Conservation (phyloP, 2,888 invertebrate genomes). For the Drosophila meridionalis region DNA sequence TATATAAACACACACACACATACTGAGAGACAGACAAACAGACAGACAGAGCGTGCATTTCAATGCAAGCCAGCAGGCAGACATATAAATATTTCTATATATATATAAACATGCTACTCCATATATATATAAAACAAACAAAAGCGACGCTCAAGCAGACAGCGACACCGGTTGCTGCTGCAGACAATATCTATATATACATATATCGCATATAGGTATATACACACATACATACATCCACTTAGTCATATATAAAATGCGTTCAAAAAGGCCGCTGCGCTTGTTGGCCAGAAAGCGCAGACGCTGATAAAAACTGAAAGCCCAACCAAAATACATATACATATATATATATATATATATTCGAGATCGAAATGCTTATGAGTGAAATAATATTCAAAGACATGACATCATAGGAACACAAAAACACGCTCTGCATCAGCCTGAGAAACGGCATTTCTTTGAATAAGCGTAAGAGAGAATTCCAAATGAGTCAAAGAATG, state of each 20-base stretch:
- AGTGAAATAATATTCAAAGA: slow-evolving; percentile 46
- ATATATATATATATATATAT: slow-evolving; percentile 12
- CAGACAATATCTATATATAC: slow-evolving; percentile 47
- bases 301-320: slow-evolving; percentile 59
- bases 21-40: not conserved
- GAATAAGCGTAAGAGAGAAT: slow-evolving; percentile 26
- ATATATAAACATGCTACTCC: slow-evolving; percentile 35
- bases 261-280: slow-evolving; percentile 71
- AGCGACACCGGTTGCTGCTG: slow-evolving; percentile 70
- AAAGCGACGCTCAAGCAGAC: slow-evolving; percentile 56
- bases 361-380: slow-evolving; percentile 26
- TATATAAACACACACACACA: slow-evolving; percentile 15
- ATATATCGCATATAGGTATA: slow-evolving; percentile 8
- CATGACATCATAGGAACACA: slow-evolving; percentile 68
- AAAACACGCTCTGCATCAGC: slow-evolving; percentile 50
- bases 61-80: slow-evolving; percentile 32
- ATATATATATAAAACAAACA: slow-evolving; percentile 64
- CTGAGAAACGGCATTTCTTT: slow-evolving; percentile 60
- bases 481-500: slow-evolving; percentile 51
- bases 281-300: slow-evolving; percentile 41
- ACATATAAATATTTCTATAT: slow-evolving; percentile 8
- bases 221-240: slow-evolving; percentile 3
- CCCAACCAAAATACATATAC: slow-evolving; percentile 17
- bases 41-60: slow-evolving; percentile 33
- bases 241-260: slow-evolving; percentile 70